Percentiles rank a stretch among this genome's conserved stretches.
phyloP scores from a whole-genome alignment of 2,797 vertebrate species.

The Sebastes vulpes region DNA sequence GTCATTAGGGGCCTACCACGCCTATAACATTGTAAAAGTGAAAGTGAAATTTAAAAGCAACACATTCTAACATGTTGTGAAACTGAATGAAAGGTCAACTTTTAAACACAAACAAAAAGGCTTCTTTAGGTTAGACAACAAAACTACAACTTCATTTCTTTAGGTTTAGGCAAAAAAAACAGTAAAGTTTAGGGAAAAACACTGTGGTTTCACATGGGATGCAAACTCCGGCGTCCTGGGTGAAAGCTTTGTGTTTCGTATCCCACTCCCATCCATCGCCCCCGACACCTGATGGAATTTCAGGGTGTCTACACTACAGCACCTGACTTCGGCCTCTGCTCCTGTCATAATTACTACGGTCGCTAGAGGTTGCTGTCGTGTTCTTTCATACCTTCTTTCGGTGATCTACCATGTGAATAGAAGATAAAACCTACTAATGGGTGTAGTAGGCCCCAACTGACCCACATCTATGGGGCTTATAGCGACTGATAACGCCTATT shows the following conservation, averaged over 20 bases:
- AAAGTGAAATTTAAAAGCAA: neutral
- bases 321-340: neutral
- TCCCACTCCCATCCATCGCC: no score
- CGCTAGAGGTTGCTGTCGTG: neutral
- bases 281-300: no score
- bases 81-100: neutral
- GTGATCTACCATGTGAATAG: neutral
- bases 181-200: no score
- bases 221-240: no score
- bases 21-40: neutral
- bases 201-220: no score
- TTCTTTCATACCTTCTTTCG: neutral
- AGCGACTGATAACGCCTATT: neutral
- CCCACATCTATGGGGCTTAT: neutral
- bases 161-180: neutral
- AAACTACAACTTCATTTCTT: neutral
- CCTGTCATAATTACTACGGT: neutral
- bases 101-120: neutral
- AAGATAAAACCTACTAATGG: neutral
- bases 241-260: no score
- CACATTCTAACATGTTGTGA: neutral
- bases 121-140: neutral
- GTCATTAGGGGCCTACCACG: neutral
- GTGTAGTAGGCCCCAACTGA: neutral
- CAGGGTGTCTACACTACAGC: no score